Conservation (phyloP, 1,140 invertebrate genomes). For the Eriosoma lanigerum region DNA sequence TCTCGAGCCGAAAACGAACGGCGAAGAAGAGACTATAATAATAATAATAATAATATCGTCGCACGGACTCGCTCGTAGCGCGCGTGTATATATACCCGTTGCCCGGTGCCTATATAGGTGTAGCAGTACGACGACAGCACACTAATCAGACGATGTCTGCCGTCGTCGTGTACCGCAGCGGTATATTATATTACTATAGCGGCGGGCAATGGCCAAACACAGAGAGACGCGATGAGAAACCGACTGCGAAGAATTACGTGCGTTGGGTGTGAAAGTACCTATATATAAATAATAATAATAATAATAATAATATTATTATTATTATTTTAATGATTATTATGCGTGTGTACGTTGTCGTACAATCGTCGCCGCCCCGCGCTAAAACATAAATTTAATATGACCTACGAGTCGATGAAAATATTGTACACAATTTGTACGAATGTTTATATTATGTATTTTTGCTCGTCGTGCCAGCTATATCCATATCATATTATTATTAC, state of each 20-base stretch:
- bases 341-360: too few relatives aligned
- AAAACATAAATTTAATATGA: too few relatives aligned
- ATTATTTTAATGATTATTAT: too few relatives aligned
- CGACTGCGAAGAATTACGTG: conserved; percentile 30
- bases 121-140: not conserved
- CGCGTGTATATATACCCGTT: not conserved
- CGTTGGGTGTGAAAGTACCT: conserved; percentile 32
- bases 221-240: conserved; percentile 35
- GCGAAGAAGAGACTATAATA: not conserved
- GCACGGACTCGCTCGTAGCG: not conserved
- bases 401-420: too few relatives aligned
- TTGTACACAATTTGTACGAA: too few relatives aligned
- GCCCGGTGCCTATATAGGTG: not conserved
- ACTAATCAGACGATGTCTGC: conserved; percentile 27
- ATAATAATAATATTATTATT: too few relatives aligned
- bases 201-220: not conserved
- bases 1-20: conserved; percentile 15
- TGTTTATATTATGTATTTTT: too few relatives aligned
- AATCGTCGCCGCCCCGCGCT: not conserved
- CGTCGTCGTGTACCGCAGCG: not conserved
- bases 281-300: too few relatives aligned
- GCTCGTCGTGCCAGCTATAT: too few relatives aligned
- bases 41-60: too few relatives aligned
- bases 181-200: not conserved
- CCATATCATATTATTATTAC: too few relatives aligned